These are phyloP conservation scores for Anableps anableps DNA, from an alignment of 2,797 vertebrate species.

Conservation along the genomic window DNA sequence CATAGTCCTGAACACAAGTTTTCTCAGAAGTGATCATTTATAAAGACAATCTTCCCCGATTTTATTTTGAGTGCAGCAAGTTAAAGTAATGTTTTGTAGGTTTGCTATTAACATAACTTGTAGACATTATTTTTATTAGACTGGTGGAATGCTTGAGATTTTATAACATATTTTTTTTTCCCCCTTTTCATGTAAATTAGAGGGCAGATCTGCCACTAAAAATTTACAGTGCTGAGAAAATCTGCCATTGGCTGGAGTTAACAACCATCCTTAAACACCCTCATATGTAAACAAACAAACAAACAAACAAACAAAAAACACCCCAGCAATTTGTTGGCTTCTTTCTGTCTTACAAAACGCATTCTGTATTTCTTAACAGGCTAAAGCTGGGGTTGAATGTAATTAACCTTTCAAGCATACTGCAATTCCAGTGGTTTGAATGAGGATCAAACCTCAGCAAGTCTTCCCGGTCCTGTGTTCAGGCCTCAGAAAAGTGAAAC, in stretches of 20 bases:
- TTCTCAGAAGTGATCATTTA: slow-evolving; percentile 43
- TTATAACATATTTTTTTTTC: not conserved
- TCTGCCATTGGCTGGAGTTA: not conserved
- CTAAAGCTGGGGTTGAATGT: not conserved
- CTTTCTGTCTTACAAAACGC: not conserved
- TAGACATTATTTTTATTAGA: not conserved
- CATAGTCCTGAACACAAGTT: not conserved
- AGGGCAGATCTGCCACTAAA: not conserved
- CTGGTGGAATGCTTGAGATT: not conserved
- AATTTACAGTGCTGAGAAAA: not conserved
- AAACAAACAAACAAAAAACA: not conserved
- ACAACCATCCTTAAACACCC: not conserved
- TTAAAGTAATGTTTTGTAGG: not conserved
- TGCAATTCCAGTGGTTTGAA: not conserved
- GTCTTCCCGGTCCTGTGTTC: not conserved
- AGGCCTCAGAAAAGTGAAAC: not conserved
- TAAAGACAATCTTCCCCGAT: not conserved
- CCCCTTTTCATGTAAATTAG: not conserved
- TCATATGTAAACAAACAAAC: not conserved
- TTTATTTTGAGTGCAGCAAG: not conserved
- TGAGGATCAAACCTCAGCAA: not conserved
- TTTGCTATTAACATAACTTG: not conserved
- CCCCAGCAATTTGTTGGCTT: not conserved
- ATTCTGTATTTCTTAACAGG: not conserved
- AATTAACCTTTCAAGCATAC: not conserved